Conservation (phyloP, 2,888 invertebrate genomes). For the Eristalinus sepulchralis region DNA sequence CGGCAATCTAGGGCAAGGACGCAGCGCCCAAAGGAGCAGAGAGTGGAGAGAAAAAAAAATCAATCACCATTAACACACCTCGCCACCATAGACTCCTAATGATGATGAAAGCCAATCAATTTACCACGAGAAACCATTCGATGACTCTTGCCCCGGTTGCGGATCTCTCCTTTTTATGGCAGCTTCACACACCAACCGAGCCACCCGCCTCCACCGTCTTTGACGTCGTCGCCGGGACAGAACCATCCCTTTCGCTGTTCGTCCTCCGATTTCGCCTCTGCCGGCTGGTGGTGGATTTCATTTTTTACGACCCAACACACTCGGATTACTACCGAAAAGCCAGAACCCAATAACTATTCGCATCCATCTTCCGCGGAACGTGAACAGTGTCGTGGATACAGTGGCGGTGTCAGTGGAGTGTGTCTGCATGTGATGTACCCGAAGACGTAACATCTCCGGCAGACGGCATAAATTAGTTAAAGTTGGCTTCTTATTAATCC, state of each 20-base stretch:
- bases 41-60: constrained; percentile 25
- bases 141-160: not conserved
- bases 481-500: constrained; percentile 64
- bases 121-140: constrained; percentile 42
- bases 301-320: constrained; percentile 61
- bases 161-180: constrained; percentile 42
- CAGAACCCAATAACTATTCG: constrained; percentile 56
- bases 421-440: constrained; percentile 30
- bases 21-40: not conserved
- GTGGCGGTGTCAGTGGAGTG: constrained; percentile 1
- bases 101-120: constrained; percentile 68
- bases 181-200: constrained; percentile 50
- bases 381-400: constrained; percentile 49
- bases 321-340: constrained; percentile 37
- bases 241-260: constrained; percentile 61
- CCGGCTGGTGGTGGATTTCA: constrained; percentile 9
- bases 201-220: no score
- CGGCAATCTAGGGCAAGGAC: not conserved
- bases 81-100: constrained; percentile 55
- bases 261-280: constrained; percentile 1
- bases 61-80: constrained; percentile 69
- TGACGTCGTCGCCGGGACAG: not conserved
- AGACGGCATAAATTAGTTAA: constrained; percentile 68
- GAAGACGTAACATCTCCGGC: constrained; percentile 58
- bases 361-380: constrained; percentile 50